These are phyloP conservation scores for Orthochromis indermauri DNA, from an alignment of 2,113 vertebrate genomes.

Conservation along the genomic window DNA sequence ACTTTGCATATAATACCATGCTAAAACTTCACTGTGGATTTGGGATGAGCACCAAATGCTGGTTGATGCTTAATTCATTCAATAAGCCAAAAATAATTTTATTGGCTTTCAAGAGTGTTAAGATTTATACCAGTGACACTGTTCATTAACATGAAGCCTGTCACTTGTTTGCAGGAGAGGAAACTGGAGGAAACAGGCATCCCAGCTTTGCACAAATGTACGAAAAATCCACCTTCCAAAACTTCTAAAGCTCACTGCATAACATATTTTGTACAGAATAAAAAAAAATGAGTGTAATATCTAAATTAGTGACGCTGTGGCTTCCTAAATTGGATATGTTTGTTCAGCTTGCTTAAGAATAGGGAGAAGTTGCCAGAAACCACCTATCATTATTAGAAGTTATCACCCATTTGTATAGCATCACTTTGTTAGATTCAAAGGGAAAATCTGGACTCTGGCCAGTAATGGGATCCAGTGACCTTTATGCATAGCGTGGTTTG, in stretches of 20 bases:
- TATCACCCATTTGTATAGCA: not conserved
- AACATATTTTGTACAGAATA: not conserved
- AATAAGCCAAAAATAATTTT: too few relatives aligned
- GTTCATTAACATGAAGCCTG: not conserved
- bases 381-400: not conserved
- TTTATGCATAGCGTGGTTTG: not conserved
- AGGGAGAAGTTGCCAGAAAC: fast-evolving
- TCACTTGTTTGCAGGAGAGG: not conserved
- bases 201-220: not conserved
- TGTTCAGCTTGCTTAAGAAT: not conserved
- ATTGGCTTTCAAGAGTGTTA: not conserved
- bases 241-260: not conserved
- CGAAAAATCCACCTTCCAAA: not conserved
- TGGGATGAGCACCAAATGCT: not conserved
- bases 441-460: not conserved
- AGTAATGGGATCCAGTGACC: not conserved
- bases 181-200: not conserved
- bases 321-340: not conserved
- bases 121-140: not conserved
- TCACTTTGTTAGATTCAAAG: not conserved
- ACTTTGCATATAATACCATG: not conserved
- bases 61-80: not conserved
- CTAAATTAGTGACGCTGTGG: not conserved
- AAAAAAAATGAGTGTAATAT: not conserved
- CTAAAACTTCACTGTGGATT: not conserved